Conservation (phyloP, 2,113 vertebrate genomes). For the Nibea albiflora region DNA sequence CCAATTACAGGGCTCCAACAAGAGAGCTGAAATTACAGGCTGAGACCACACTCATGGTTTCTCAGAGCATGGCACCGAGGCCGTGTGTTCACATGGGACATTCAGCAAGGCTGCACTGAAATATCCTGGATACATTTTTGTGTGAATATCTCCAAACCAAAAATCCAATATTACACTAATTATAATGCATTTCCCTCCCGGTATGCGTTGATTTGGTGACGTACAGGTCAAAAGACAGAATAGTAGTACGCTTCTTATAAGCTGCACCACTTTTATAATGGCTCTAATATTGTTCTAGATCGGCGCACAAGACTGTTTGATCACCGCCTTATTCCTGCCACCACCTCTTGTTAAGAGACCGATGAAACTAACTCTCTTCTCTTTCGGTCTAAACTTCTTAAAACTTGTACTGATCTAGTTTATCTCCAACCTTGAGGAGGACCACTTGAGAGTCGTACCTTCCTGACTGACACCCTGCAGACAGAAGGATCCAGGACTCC, state of each 20-base stretch:
- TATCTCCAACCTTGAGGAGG: background rate
- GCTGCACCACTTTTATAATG: background rate
- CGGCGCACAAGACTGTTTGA: too few species aligned
- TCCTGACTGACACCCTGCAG: slow-evolving; percentile 96
- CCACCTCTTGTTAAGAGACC: background rate
- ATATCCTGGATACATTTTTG: background rate
- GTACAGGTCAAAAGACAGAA: background rate
- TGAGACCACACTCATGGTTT: slow-evolving; percentile 14
- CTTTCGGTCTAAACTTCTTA: too few species aligned
- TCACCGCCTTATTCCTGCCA: background rate
- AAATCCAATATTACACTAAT: background rate
- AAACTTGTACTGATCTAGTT: background rate
- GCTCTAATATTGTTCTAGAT: too few species aligned
- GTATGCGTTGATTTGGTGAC: background rate
- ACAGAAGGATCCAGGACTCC: slow-evolving; percentile 95
- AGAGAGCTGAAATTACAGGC: slow-evolving; percentile 50
- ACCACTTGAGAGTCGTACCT: slow-evolving; percentile 83
- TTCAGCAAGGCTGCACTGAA: slow-evolving; percentile 3
- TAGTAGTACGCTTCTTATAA: too few species aligned
- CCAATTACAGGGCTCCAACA: slow-evolving; percentile 53
- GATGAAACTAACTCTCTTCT: background rate
- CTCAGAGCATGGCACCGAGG: background rate
- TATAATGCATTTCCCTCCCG: background rate
- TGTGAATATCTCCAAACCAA: background rate
- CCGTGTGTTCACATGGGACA: background rate